These are phyloP conservation scores for Otocyon megalotis DNA, from an alignment of 2,113 vertebrate genomes.

Conservation along the genomic window DNA sequence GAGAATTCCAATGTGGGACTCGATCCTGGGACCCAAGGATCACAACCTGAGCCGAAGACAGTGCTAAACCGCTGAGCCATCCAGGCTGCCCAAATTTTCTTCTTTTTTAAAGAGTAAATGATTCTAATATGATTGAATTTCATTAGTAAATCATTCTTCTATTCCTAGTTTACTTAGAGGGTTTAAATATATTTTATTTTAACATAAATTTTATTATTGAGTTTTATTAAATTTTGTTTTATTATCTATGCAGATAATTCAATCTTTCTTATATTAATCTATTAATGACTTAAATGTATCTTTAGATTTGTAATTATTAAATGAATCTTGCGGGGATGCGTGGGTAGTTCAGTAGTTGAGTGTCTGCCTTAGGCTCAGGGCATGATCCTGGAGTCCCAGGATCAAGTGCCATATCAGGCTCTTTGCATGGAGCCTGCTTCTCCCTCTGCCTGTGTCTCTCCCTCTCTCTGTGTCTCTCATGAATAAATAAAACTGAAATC, in stretches of 20 bases:
- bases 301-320: not conserved
- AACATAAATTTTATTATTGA: not conserved
- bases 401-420: too few relatives aligned
- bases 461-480: too few relatives aligned
- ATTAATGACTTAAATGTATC: not conserved
- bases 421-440: too few relatives aligned
- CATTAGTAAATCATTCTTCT: not conserved
- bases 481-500: too few relatives aligned
- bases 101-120: not conserved
- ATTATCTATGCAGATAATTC: not conserved
- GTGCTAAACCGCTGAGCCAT: too few relatives aligned
- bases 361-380: too few relatives aligned
- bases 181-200: constrained; percentile 7
- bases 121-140: not conserved
- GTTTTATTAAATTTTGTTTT: not conserved
- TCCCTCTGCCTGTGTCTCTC: too few relatives aligned
- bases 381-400: too few relatives aligned
- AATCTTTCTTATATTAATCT: not conserved
- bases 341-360: too few relatives aligned
- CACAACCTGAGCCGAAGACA: too few relatives aligned
- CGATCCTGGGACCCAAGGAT: too few relatives aligned
- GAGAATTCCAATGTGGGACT: too few relatives aligned
- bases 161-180: not conserved
- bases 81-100: not conserved
- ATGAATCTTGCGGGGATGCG: not conserved